Conservation (phyloP, 2,888 invertebrate genomes). For the Mesoligia furuncula region DNA sequence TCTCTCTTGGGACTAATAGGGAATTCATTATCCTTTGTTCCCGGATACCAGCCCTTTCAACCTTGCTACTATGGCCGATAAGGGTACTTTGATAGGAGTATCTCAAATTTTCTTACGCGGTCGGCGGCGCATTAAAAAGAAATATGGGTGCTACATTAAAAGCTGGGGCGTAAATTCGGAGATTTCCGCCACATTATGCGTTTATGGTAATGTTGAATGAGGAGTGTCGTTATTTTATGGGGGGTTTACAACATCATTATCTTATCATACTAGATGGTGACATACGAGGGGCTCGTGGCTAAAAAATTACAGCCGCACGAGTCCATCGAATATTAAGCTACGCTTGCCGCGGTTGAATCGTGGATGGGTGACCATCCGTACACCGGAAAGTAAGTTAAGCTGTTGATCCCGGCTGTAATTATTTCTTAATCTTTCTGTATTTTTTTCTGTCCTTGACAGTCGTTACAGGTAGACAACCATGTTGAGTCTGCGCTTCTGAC, state of each 20-base stretch:
- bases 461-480: neutral
- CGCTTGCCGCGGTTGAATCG: neutral
- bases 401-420: neutral
- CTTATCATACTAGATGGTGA: too few species aligned
- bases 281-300: too few species aligned
- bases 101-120: constrained; percentile 60
- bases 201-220: neutral
- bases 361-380: neutral
- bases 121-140: constrained; percentile 46
- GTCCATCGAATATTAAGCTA: neutral
- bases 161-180: neutral
- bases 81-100: constrained; percentile 55
- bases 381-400: neutral
- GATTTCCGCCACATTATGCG: constrained; percentile 1
- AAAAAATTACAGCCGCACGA: neutral
- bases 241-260: neutral
- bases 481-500: too few species aligned
- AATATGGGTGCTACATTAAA: constrained; percentile 47
- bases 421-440: too few species aligned
- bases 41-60: constrained; percentile 56
- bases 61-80: constrained; percentile 51
- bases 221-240: neutral
- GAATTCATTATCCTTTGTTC: constrained; percentile 75
- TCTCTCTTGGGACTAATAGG: constrained; percentile 67
- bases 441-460: neutral